Conservation (phyloP, 2,113 vertebrate species). For the Phalacrocorax brasilianus region DNA sequence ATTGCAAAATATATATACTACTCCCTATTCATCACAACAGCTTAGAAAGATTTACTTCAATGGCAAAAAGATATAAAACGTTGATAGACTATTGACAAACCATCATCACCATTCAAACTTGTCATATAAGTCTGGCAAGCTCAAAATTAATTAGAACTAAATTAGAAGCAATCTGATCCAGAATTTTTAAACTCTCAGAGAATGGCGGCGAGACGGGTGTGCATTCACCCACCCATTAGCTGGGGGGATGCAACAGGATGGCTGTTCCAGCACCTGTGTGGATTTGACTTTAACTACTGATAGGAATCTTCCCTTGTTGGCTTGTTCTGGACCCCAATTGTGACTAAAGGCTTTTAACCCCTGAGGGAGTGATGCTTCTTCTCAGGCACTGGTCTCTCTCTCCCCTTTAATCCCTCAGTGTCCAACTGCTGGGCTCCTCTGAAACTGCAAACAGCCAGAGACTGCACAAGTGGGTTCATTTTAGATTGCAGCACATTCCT, state of each 20-base stretch:
- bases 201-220: background rate
- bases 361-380: background rate
- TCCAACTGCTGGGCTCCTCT: background rate
- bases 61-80: background rate
- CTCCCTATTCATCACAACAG: background rate
- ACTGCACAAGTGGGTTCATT: background rate
- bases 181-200: background rate
- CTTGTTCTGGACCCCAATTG: background rate
- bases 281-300: background rate
- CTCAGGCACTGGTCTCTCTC: background rate
- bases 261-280: background rate
- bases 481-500: background rate
- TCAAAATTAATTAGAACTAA: background rate
- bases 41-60: background rate
- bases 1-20: background rate
- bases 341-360: background rate
- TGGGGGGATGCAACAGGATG: background rate
- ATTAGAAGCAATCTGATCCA: background rate
- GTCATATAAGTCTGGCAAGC: background rate
- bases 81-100: background rate
- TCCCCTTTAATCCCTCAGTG: background rate
- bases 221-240: background rate
- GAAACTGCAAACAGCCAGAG: background rate
- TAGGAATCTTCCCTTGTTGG: background rate
- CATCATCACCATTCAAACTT: background rate